Conservation (phyloP, 2,113 vertebrate species). For the Leptobrachium leishanense region DNA sequence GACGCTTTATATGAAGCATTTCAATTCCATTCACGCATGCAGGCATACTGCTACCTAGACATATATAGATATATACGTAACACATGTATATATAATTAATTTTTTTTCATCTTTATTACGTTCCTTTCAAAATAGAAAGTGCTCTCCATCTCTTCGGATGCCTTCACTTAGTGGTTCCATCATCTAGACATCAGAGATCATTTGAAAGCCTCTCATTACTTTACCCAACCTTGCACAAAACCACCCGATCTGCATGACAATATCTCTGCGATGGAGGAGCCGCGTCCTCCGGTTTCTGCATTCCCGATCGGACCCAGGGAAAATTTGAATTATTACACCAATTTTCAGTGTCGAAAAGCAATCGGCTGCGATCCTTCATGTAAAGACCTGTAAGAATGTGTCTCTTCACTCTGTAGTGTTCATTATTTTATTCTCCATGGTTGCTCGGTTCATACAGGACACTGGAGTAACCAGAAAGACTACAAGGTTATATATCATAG, state of each 20-base stretch:
- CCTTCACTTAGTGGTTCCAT: not conserved
- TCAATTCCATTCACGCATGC: slow-evolving; percentile 2
- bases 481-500: too few relatives aligned
- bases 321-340: not conserved
- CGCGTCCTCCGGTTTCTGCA: not conserved
- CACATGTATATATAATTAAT: too few relatives aligned
- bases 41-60: not conserved
- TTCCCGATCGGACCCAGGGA: not conserved
- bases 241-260: not conserved
- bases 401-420: too few relatives aligned
- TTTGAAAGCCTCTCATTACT: slow-evolving; percentile 26
- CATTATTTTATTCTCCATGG: too few relatives aligned
- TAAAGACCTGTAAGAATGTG: too few relatives aligned
- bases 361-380: too few relatives aligned
- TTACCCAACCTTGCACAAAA: not conserved
- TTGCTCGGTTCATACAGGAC: too few relatives aligned
- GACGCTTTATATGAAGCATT: not conserved
- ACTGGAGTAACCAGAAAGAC: too few relatives aligned
- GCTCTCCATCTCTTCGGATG: slow-evolving; percentile 13
- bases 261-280: not conserved
- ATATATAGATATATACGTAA: too few relatives aligned
- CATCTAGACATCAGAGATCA: slow-evolving; percentile 1
- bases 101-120: slow-evolving; percentile 10
- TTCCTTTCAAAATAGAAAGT: slow-evolving; percentile 2
- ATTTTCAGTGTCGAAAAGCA: too few relatives aligned